phyloP scores from a whole-genome alignment of 2,113 vertebrate genomes.

The Prunella fulvescens region DNA sequence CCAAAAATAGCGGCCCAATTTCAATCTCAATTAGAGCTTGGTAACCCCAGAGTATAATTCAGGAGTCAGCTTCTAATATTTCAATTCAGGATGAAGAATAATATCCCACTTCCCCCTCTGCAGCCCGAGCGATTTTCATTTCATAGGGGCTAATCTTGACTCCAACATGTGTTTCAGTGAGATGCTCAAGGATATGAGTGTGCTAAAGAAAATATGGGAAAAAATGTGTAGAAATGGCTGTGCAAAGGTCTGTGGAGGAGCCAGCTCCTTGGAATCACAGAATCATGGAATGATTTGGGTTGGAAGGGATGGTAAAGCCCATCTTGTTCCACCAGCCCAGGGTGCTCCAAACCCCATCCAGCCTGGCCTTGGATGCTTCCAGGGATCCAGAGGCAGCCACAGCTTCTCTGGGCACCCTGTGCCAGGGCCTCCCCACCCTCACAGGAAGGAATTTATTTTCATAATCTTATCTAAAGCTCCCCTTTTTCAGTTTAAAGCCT shows the following conservation, averaged over 20 bases:
- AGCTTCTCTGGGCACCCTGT: background rate
- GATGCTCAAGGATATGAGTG: background rate
- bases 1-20: constrained; percentile 22
- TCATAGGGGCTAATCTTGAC: background rate
- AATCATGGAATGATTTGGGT: background rate
- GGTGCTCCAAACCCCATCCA: fast-evolving
- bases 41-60: background rate
- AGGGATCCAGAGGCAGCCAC: background rate
- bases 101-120: background rate
- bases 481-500: background rate
- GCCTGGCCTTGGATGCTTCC: background rate
- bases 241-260: background rate
- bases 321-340: fast-evolving
- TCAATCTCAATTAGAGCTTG: background rate
- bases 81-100: constrained; percentile 29
- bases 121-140: background rate
- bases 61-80: constrained; percentile 41
- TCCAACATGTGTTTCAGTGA: background rate
- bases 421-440: background rate
- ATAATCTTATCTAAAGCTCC: background rate
- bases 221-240: background rate
- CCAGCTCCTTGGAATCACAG: background rate
- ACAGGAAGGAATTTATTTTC: background rate
- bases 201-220: background rate
- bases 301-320: background rate